Percentiles rank a stretch among this genome's conserved stretches.
phyloP scores from a whole-genome alignment of 2,888 invertebrate genomes.

The Thecophora atra region DNA sequence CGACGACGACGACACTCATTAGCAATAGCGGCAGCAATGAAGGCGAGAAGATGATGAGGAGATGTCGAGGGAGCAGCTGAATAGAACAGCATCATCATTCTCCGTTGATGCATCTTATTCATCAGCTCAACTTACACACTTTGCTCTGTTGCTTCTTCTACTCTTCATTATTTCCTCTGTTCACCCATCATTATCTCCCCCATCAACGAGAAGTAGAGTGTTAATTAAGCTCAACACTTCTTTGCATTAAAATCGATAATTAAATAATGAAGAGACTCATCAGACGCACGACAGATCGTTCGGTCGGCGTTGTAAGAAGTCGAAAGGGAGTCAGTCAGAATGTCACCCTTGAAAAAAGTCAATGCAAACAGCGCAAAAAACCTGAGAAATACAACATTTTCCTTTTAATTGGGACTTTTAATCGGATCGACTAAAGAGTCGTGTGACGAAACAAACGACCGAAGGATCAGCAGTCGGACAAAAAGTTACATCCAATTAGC shows the following conservation, averaged over 20 bases:
- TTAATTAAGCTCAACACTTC: constrained; percentile 32
- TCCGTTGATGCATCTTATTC: not conserved
- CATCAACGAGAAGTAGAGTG: constrained; percentile 4
- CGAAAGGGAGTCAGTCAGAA: too few species aligned
- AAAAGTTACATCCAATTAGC: too few species aligned
- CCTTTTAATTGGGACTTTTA: too few species aligned
- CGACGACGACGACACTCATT: constrained; percentile 29
- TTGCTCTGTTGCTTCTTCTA: not conserved
- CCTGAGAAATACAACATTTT: too few species aligned
- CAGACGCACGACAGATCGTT: not conserved
- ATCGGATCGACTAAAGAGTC: too few species aligned
- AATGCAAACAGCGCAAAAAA: too few species aligned
- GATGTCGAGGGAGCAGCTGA: too few species aligned
- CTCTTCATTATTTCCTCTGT: not conserved
- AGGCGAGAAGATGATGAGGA: too few species aligned
- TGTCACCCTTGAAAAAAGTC: too few species aligned
- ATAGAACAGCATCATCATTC: constrained; percentile 1
- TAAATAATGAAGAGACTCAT: constrained; percentile 30
- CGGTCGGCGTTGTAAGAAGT: not conserved
- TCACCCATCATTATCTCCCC: not conserved
- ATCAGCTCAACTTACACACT: too few species aligned
- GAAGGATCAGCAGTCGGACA: too few species aligned
- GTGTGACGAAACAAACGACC: too few species aligned
- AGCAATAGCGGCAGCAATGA: not conserved
- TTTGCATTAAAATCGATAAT: constrained; percentile 39